Percentiles rank a stretch among this genome's conserved stretches.
Evolutionary conservation across 2,797 vertebrate genomes (phyloP).

Genomic region (Sciaenops ocellatus): DNA sequence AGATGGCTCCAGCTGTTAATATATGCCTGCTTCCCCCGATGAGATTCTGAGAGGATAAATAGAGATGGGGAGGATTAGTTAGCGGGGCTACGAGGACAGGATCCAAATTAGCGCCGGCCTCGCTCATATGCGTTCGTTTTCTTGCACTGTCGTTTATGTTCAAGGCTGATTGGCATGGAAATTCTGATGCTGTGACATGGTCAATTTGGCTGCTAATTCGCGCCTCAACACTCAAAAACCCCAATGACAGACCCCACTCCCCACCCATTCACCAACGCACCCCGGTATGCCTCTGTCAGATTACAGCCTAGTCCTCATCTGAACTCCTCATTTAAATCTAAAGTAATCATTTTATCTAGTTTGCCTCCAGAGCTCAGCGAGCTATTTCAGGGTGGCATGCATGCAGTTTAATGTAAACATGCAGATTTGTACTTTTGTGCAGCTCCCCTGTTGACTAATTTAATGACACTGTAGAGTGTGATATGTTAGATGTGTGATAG

Average conservation of each 20-base stretch:
- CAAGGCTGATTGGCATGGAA: slow-evolving; percentile 77
- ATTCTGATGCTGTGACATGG: slow-evolving; percentile 78
- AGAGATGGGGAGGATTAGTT: slow-evolving; percentile 85
- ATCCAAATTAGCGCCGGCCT: slow-evolving; percentile 81
- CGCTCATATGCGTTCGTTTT: slow-evolving; percentile 53
- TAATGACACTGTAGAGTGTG: not conserved
- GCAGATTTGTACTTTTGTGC: slow-evolving; percentile 42
- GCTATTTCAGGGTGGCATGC: slow-evolving; percentile 12
- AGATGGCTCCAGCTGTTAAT: slow-evolving; percentile 79
- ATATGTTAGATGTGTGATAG: slow-evolving; percentile 5
- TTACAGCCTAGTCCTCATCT: slow-evolving; percentile 67
- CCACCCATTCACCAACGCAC: slow-evolving; percentile 10
- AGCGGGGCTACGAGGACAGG: slow-evolving; percentile 76
- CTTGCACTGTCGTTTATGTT: slow-evolving; percentile 68
- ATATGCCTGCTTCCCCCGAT: slow-evolving; percentile 73
- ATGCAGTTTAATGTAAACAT: slow-evolving; percentile 54
- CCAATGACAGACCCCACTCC: slow-evolving; percentile 58
- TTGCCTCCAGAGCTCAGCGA: slow-evolving; percentile 30
- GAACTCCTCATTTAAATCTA: slow-evolving; percentile 70
- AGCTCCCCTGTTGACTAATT: slow-evolving; percentile 21
- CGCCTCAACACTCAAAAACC: slow-evolving; percentile 52
- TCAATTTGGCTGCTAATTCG: slow-evolving; percentile 83
- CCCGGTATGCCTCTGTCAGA: slow-evolving; percentile 66
- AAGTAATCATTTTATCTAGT: slow-evolving; percentile 63
- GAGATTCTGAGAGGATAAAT: slow-evolving; percentile 83